Base-by-base conservation (phyloP, 37 sponge, comb jelly and placozoan species). In the Cliona cf. orientalis region DNA sequence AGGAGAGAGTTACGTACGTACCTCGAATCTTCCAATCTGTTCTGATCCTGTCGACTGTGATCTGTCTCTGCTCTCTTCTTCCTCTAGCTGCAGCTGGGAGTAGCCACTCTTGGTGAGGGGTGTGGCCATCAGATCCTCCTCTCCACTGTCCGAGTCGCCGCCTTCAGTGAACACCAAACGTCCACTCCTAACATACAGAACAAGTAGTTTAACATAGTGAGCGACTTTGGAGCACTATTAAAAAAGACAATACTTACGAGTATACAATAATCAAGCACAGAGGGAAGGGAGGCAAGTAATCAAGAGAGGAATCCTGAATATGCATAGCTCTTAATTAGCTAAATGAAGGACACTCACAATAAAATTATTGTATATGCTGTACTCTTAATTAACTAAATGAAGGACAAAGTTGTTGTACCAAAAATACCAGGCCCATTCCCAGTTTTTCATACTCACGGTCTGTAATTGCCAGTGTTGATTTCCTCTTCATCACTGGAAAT, bases 161-260 rank as follows among this genome's bases (percentile, higher is more conserved):
- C 2, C 34, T 1, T 5, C 55, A 35, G 35, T 28, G 28, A 72
- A 72, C n/a, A 28, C 73, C 17, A 46, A 32, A 3, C 23, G n/a
- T 32, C 73, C 73, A 72, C 73, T 72, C 73, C 73, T 72, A 35
- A n/a, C n/a, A n/a, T n/a, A n/a, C n/a, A n/a, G n/a, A n/a, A n/a
- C n/a, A n/a, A n/a, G n/a, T n/a, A n/a, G n/a, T n/a, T n/a, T n/a
- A n/a, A n/a, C n/a, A n/a, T n/a, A n/a, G n/a, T n/a, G n/a, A n/a
- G n/a, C n/a, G n/a, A n/a, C n/a, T n/a, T n/a, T n/a, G n/a, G n/a
- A n/a, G n/a, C n/a, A n/a, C n/a, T n/a, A n/a, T n/a, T n/a, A n/a
- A n/a, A n/a, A n/a, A n/a, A n/a, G n/a, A n/a, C n/a, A n/a, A n/a
- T n/a, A n/a, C n/a, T n/a, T n/a, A n/a, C n/a, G n/a, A n/a, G n/a